A percentile compares a stretch with the other conserved stretches of the same genome.
phyloP scores from a whole-genome alignment of 2,797 vertebrate species.

The Pseudomugil gertrudae region DNA sequence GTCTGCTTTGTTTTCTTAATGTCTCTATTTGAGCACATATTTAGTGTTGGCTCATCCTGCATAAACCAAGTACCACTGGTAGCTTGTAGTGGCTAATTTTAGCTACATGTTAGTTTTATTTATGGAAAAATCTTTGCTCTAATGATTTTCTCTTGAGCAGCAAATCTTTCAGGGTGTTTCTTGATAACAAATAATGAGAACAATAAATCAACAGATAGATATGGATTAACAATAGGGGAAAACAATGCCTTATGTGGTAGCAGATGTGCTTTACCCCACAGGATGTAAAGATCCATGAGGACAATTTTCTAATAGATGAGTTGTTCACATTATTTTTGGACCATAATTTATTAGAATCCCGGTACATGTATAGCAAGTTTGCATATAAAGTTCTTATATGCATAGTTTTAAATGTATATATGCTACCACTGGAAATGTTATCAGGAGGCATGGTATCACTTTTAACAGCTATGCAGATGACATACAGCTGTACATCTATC shows the following conservation, averaged over 20 bases:
- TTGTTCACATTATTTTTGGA: conserved; percentile 35
- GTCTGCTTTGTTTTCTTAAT: neutral
- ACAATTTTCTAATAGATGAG: conserved; percentile 40
- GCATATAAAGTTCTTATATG: neutral
- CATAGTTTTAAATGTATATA: no score
- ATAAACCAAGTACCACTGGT: neutral
- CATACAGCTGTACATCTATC: no score
- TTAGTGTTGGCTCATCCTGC: neutral
- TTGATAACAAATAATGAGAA: neutral
- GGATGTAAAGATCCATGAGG: conserved; percentile 43
- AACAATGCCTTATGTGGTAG: neutral
- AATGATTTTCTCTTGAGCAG: neutral
- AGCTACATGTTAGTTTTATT: neutral
- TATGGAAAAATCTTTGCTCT: neutral
- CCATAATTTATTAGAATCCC: conserved; percentile 48
- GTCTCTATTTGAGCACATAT: neutral
- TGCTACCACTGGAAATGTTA: no score
- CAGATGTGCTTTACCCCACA: conserved; percentile 26
- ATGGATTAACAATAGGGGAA: neutral
- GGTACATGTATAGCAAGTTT: conserved; percentile 18
- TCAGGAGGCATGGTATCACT: no score
- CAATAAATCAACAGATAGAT: neutral
- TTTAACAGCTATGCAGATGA: no score
- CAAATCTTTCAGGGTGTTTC: neutral
- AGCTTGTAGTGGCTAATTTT: neutral